Percentiles rank a stretch among this genome's conserved stretches.
phyloP scores from a whole-genome alignment of 2,797 vertebrate species.

The Lepilemur ruficaudatus region DNA sequence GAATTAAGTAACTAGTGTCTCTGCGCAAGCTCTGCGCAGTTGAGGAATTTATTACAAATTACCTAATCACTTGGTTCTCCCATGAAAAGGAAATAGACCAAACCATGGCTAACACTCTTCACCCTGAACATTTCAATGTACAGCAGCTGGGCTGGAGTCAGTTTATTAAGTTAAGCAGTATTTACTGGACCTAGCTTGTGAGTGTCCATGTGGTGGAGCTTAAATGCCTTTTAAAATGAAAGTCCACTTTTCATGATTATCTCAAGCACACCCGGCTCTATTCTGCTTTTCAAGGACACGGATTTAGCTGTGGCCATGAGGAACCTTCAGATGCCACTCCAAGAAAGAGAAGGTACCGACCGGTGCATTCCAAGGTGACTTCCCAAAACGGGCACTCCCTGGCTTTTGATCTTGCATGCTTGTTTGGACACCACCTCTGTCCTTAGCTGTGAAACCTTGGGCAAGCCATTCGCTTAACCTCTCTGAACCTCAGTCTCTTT shows the following conservation, averaged over 20 bases:
- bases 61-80: constrained; percentile 72
- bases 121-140: constrained; percentile 71
- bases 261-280: background rate
- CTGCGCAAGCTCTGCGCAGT: constrained; percentile 60
- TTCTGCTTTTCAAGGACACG: background rate
- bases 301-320: background rate
- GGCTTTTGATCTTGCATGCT: background rate
- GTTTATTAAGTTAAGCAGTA: constrained; percentile 76
- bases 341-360: background rate
- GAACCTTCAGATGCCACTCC: background rate
- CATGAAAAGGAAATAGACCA: constrained; percentile 70
- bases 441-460: background rate
- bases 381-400: background rate
- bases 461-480: background rate
- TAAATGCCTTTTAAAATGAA: constrained; percentile 70
- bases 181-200: constrained; percentile 51
- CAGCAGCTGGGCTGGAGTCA: constrained; percentile 71
- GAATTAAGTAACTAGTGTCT: constrained; percentile 83
- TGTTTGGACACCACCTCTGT: background rate
- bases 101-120: constrained; percentile 62
- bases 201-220: constrained; percentile 62
- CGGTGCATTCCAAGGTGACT: background rate
- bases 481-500: background rate
- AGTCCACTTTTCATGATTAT: constrained; percentile 65
- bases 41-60: constrained; percentile 83